Evolutionary conservation across 2,797 vertebrate species (phyloP).

Genomic region (Micropoecilia bifurca): DNA sequence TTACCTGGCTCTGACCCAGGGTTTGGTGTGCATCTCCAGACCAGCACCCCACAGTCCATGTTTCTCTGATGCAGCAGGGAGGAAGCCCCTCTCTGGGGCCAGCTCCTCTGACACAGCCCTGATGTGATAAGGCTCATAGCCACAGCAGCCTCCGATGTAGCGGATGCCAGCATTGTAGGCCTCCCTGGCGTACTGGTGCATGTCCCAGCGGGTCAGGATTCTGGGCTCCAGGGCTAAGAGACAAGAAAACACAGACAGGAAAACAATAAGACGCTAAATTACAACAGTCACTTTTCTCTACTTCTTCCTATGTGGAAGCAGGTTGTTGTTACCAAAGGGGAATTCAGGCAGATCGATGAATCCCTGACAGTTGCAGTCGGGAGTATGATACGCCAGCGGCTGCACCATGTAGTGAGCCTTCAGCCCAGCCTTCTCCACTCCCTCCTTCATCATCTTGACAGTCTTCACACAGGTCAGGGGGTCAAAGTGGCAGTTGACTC

Average conservation of each 20-base stretch:
- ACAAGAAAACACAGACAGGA: slow-evolving; percentile 2
- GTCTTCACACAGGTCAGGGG: slow-evolving; percentile 87
- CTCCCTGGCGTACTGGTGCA: slow-evolving; percentile 91
- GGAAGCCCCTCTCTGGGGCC: slow-evolving; percentile 83
- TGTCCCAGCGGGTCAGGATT: slow-evolving; percentile 90
- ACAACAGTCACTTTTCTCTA: not conserved
- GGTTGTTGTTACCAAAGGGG: slow-evolving; percentile 81
- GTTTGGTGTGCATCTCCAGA: too few relatives aligned
- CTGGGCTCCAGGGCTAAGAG: slow-evolving; percentile 88
- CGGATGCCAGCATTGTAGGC: slow-evolving; percentile 88
- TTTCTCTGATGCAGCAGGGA: slow-evolving; percentile 83
- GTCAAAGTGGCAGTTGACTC: slow-evolving; percentile 98
- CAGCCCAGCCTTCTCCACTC: slow-evolving; percentile 87
- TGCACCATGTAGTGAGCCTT: slow-evolving; percentile 94
- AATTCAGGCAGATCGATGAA: slow-evolving; percentile 97
- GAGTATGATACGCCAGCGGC: slow-evolving; percentile 81
- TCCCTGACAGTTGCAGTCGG: slow-evolving; percentile 92
- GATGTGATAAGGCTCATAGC: slow-evolving; percentile 92
- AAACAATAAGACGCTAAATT: not conserved
- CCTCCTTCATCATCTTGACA: slow-evolving; percentile 85
- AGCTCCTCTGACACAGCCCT: slow-evolving; percentile 92
- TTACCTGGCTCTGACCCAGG: too few relatives aligned
- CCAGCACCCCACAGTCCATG: too few relatives aligned
- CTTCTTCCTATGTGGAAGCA: not conserved
- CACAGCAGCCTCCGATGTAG: slow-evolving; percentile 93